phyloP scores from a whole-genome alignment of 2,888 invertebrate species.

The Drosophila anceps region DNA sequence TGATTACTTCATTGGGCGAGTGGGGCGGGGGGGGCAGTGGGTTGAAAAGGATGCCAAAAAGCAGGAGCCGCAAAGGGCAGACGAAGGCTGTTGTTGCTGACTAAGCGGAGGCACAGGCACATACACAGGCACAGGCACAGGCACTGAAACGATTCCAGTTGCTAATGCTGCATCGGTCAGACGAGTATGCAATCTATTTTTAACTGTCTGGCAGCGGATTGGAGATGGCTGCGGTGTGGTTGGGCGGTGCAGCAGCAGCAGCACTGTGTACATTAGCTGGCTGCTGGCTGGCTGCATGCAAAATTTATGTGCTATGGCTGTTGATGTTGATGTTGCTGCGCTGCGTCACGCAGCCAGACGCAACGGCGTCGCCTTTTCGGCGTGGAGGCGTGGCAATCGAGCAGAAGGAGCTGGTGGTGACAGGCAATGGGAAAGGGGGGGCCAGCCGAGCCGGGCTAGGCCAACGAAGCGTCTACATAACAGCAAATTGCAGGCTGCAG shows the following conservation, averaged over 20 bases:
- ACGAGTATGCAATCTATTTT: conserved; percentile 71
- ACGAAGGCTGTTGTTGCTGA: conserved; percentile 35
- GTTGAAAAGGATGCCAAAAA: not conserved
- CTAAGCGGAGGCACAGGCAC: conserved; percentile 45
- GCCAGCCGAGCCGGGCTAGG: too few species aligned
- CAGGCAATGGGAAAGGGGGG: not conserved
- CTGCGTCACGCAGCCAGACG: conserved; percentile 77
- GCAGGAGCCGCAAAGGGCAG: not conserved
- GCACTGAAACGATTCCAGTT: conserved; percentile 22
- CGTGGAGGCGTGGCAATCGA: not conserved
- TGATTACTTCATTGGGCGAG: conserved; percentile 37
- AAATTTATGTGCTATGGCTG: conserved; percentile 77
- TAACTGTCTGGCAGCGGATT: conserved; percentile 67
- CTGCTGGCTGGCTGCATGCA: conserved; percentile 50
- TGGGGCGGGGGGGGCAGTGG: conserved; percentile 4
- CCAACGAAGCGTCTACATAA: not conserved
- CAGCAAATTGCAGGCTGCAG: conserved; percentile 45
- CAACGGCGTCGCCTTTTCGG: conserved; percentile 58
- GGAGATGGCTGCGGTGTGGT: not conserved
- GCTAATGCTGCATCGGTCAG: conserved; percentile 58
- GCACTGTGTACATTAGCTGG: conserved; percentile 5
- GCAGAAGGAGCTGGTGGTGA: not conserved
- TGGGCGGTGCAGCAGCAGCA: conserved; percentile 3
- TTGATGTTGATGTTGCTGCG: conserved; percentile 53
- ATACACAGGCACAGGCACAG: too few species aligned